phyloP scores from a whole-genome alignment of 2,113 vertebrate genomes.

The Sorex araneus region DNA sequence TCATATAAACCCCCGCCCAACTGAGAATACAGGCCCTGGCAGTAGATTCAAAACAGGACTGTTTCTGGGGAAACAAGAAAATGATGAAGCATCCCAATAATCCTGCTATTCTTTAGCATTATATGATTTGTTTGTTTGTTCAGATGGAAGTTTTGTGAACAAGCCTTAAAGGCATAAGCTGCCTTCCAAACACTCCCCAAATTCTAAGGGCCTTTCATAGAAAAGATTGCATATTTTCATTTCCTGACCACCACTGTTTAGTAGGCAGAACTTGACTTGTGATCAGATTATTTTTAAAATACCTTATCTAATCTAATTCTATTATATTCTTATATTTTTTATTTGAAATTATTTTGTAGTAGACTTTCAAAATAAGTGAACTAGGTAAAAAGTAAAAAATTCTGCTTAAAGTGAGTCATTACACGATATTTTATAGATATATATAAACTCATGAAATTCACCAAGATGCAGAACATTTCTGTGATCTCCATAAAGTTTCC shows the following conservation, averaged over 20 bases:
- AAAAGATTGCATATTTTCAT: background rate
- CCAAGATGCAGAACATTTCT: background rate
- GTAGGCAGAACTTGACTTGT: slow-evolving; percentile 30
- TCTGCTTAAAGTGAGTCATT: slow-evolving; percentile 1
- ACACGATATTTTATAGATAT: slow-evolving; percentile 13
- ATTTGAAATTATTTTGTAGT: slow-evolving; percentile 43
- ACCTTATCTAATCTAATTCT: background rate
- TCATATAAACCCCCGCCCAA: background rate
- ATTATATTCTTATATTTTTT: slow-evolving; percentile 6
- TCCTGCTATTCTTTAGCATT: slow-evolving; percentile 39
- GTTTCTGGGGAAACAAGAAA: slow-evolving; percentile 61
- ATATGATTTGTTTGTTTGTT: slow-evolving; percentile 73
- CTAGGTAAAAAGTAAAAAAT: background rate
- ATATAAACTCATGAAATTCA: background rate
- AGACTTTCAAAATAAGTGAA: slow-evolving; percentile 25
- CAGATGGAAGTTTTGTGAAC: slow-evolving; percentile 67
- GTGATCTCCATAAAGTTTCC: background rate
- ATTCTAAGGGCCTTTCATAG: background rate
- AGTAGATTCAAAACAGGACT: background rate
- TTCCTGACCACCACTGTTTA: background rate
- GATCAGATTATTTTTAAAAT: slow-evolving; percentile 13
- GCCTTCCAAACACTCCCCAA: background rate
- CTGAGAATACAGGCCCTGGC: background rate
- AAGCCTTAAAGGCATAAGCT: slow-evolving; percentile 21
- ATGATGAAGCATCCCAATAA: background rate